A percentile compares a stretch with the other conserved stretches of the same genome.
phyloP scores from a whole-genome alignment of 2,113 vertebrate species.

The Ptilonorhynchus violaceus region DNA sequence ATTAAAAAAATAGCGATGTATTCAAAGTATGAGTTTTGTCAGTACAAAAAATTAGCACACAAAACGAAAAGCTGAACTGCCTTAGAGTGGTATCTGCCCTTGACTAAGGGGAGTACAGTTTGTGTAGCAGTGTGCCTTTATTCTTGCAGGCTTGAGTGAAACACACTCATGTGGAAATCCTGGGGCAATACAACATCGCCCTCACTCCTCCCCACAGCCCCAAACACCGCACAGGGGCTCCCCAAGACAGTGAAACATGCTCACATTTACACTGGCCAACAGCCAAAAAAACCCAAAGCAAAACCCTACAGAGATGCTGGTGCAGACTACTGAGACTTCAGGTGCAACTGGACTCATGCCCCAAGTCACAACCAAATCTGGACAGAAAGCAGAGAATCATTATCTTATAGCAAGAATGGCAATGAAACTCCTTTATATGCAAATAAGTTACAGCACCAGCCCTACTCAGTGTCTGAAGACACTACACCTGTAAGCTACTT shows the following conservation, averaged over 20 bases:
- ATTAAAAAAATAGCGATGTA: not conserved
- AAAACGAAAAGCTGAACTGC: not conserved
- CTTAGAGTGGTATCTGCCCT: not conserved
- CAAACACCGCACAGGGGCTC: not conserved
- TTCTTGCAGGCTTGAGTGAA: not conserved
- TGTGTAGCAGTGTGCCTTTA: not conserved
- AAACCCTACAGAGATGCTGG: not conserved
- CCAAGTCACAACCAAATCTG: not conserved
- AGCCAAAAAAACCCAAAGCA: not conserved
- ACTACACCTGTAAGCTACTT: not conserved
- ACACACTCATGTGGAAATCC: not conserved
- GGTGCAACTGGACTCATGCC: not conserved
- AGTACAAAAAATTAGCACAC: not conserved
- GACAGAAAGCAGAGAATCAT: not conserved
- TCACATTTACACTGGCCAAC: not conserved
- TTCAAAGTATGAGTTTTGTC: not conserved
- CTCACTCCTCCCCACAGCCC: not conserved
- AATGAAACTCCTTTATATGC: not conserved
- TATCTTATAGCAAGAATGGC: not conserved
- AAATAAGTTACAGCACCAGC: not conserved
- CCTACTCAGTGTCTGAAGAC: not conserved
- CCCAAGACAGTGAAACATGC: fast-evolving
- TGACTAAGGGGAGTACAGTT: not conserved
- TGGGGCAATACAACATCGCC: not conserved
- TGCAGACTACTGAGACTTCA: not conserved